A percentile compares a stretch with the other conserved stretches of the same genome.
These are phyloP conservation scores for Tricholauxania praeusta DNA, from an alignment of 2,888 invertebrate species.

Conservation along the genomic window DNA sequence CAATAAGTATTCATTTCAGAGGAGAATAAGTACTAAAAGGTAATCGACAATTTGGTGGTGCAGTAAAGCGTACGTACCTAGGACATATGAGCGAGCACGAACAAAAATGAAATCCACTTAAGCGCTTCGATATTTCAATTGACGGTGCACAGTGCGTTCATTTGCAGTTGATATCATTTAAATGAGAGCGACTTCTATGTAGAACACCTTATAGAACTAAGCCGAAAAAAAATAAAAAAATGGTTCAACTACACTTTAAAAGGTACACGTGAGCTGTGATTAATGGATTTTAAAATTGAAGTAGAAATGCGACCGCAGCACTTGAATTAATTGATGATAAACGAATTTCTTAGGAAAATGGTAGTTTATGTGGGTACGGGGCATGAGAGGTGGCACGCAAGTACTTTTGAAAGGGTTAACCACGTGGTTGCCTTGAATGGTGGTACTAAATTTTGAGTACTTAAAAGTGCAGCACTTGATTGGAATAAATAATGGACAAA, in stretches of 20 bases:
- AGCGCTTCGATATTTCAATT: slow-evolving; percentile 20
- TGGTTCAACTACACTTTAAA: neutral
- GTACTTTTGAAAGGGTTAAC: neutral
- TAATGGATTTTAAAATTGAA: slow-evolving; percentile 22
- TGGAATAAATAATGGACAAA: too few species aligned
- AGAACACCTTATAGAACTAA: neutral
- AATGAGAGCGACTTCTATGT: slow-evolving; percentile 1
- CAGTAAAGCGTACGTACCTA: neutral
- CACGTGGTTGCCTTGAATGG: neutral
- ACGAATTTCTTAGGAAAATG: neutral
- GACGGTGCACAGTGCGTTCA: neutral
- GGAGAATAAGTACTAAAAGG: neutral
- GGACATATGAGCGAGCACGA: neutral
- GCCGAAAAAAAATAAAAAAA: slow-evolving; percentile 1
- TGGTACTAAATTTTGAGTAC: neutral
- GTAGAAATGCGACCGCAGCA: neutral
- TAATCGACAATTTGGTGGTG: neutral
- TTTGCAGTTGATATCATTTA: neutral
- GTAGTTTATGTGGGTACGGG: neutral
- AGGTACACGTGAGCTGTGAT: slow-evolving; percentile 20
- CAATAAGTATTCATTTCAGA: too few species aligned
- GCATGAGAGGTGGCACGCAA: neutral
- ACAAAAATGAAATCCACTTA: slow-evolving; percentile 11
- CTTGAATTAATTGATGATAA: neutral
- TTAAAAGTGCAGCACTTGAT: neutral